phyloP scores from a whole-genome alignment of 1,140 invertebrate species.

The Oreohelix idahoensis region DNA sequence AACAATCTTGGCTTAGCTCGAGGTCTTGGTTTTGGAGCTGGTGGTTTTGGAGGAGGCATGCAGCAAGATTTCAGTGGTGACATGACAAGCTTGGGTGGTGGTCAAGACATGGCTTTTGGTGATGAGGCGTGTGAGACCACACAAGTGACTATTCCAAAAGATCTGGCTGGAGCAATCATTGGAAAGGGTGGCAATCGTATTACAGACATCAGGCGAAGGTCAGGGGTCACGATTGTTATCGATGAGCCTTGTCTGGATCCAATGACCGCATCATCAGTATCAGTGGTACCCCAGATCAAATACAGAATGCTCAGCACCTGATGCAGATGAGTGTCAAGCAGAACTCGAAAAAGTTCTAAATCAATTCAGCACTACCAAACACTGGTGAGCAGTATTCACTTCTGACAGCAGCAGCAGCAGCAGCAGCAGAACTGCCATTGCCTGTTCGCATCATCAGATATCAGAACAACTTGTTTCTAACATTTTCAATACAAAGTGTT shows the following conservation, averaged over 20 bases:
- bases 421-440: too few relatives aligned
- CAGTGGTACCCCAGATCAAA: constrained; percentile 89
- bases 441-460: too few relatives aligned
- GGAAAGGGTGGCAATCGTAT: constrained; percentile 95
- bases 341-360: constrained; percentile 17
- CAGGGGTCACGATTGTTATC: constrained; percentile 95
- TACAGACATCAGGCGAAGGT: constrained; percentile 92
- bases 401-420: too few relatives aligned
- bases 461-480: too few relatives aligned
- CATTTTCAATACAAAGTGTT: too few relatives aligned
- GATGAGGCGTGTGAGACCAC: constrained; percentile 75
- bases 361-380: not conserved
- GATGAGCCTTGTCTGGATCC: constrained; percentile 92
- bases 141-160: constrained; percentile 97
- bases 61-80: constrained; percentile 67
- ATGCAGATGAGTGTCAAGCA: constrained; percentile 82
- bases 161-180: constrained; percentile 97
- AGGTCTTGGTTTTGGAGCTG: constrained; percentile 70
- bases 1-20: constrained; percentile 53
- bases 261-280: constrained; percentile 98
- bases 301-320: constrained; percentile 97
- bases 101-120: constrained; percentile 68
- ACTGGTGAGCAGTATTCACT: too few relatives aligned
- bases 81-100: constrained; percentile 64
- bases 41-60: constrained; percentile 48